Base-by-base conservation (phyloP, 64 coral and sea anemone genomes). In the Cladopsammia gracilis region DNA sequence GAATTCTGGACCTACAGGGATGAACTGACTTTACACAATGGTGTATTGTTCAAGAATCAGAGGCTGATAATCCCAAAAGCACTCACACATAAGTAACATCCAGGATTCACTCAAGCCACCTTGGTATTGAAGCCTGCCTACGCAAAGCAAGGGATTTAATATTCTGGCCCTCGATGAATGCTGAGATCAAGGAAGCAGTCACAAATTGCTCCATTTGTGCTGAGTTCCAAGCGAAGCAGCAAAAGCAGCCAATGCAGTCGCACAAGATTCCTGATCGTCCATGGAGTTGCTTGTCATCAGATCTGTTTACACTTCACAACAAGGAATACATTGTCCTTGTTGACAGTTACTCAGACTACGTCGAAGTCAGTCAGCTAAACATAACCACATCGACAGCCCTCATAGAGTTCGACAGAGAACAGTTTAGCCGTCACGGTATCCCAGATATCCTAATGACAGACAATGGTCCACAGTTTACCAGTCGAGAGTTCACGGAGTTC, bases 161-260 rank as follows among this genome's bases (percentile, higher is more conserved):
- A 9, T 56, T 56, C 52, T 94, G 87, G 93, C 93, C 86, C 4
- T 68, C 77, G 5, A 94, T 94, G 74, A 53, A 49, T 56, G 51
- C 15, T 20, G 26, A 77, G 19, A 20, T 77, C 13, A 48, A 50
- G 22, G 22, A 48, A 2, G 7, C 12, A 48, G 46, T 77, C 51
- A 77, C 13, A 7, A 18, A 18, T 2, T 77, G 45, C 25, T 19
- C 6, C 7, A 77, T 77, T 3, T 77, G 74, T n/a, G 5, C 43
- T 8, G 45, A 77, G 11, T 77, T 77, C 13, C 20, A 43, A 70
- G 66, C 25, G 10, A 10, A 24, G 8, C 46, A 77, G 19, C 46
- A 77, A 50, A 77, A 16, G 19, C 47, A 16, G 18, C 87, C 87
- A 58, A 57, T 89, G 52, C 53, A 89, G 71, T 64, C 25, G 0